Percentiles rank a stretch among this genome's conserved stretches.
These are phyloP conservation scores for Megalurothrips usitatus DNA, from an alignment of 2,888 invertebrate genomes.

Conservation along the genomic window DNA sequence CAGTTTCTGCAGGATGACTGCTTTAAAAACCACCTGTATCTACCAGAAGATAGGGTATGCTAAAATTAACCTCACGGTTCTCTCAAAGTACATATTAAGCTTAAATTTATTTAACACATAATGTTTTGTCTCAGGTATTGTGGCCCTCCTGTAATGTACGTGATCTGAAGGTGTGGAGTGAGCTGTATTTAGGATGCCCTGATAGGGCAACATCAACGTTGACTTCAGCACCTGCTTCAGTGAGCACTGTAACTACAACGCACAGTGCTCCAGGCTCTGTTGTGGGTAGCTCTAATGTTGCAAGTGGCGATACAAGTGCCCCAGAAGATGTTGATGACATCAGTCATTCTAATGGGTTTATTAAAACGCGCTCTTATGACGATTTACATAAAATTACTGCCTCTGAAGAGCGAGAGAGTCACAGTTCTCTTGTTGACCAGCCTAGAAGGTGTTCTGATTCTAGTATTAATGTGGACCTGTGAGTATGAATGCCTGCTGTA, in stretches of 20 bases:
- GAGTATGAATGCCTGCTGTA: conserved; percentile 41
- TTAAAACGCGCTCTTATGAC: conserved; percentile 81
- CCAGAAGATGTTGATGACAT: background rate
- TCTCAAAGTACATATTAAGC: conserved; percentile 21
- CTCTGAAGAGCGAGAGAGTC: conserved; percentile 49
- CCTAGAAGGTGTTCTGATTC: conserved; percentile 82
- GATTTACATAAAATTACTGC: conserved; percentile 71
- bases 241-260: background rate
- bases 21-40: conserved; percentile 84
- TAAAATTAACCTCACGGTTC: conserved; percentile 18
- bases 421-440: conserved; percentile 41
- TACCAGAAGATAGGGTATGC: conserved; percentile 53
- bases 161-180: conserved; percentile 77
- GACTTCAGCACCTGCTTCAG: background rate
- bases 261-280: conserved; percentile 17
- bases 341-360: conserved; percentile 47
- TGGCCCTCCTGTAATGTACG: conserved; percentile 83
- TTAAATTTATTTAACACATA: background rate
- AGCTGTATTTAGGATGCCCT: conserved; percentile 67
- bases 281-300: background rate
- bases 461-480: conserved; percentile 72
- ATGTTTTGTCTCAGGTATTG: conserved; percentile 58
- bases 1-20: conserved; percentile 70
- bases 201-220: background rate
- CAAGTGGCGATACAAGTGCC: background rate